Base-by-base conservation (phyloP, 2,888 invertebrate species). In the Drosophila colorata region DNA sequence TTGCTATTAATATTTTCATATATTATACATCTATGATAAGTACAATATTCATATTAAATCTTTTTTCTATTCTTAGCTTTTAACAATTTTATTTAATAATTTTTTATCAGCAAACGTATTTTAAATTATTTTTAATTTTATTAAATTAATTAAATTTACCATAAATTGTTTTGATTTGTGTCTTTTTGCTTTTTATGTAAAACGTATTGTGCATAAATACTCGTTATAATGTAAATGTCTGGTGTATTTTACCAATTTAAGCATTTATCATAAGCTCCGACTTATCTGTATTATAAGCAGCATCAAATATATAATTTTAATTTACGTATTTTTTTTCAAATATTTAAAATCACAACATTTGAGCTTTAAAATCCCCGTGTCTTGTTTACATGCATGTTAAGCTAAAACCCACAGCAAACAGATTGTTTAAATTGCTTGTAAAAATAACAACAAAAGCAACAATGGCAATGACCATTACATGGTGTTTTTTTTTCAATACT, bases 381-480 rank as follows among this genome's bases (percentile, higher is more conserved):
- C 49, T 14, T 77, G 80, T 80, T 83, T 73, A 78, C 81, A 84
- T 47, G 58, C 46, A 61, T 67, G 83, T 78, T 66, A 69, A 83
- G 76, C 78, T 70, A 52, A 73, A 65, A 52, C 53, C 58, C 74
- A 63, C 61, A 67, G 84, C 58, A 69, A 78, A 74, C 82, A 87
- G 77, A 81, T 83, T 84, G 82, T 65, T 87, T 56, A 78, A 83
- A 87, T 83, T 84, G 85, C 82, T 81, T 87, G 82, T 79, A 79
- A 77, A 70, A 70, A 75, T 69, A 83, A 75, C 64, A 64, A 66
- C 69, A 61, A 44, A 48, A 68, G 63, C 75, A 69, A 69, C 75
- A 69, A 74, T 69, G 58, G 73, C 65, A 82, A 55, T 74, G 77
- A 74, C 58, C 63, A 59, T 43, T 56, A 49, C 46, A 43, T 52